Percentiles rank a stretch among this genome's conserved stretches.
These are phyloP conservation scores for Brachionus manjavacas DNA, from an alignment of 1,140 invertebrate species.

Conservation along the genomic window DNA sequence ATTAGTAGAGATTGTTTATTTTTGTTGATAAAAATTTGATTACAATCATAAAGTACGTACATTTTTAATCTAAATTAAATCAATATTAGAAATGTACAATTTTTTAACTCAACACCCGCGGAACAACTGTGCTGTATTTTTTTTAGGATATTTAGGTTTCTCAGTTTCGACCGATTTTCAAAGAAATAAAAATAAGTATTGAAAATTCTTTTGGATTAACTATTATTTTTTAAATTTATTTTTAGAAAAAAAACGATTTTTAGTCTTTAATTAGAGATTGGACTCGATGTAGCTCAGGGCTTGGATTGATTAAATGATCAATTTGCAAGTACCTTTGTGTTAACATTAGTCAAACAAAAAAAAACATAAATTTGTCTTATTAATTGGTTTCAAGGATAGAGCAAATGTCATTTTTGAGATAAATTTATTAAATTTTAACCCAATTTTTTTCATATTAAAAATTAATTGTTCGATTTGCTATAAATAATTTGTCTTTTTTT, in stretches of 20 bases:
- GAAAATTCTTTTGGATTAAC: too few relatives aligned
- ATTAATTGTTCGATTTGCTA: neutral
- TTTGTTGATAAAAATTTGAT: neutral
- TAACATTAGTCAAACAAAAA: neutral
- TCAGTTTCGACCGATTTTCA: too few relatives aligned
- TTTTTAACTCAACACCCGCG: neutral
- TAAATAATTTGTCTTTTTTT: neutral
- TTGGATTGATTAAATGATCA: neutral
- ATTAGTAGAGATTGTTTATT: neutral
- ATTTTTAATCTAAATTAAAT: neutral
- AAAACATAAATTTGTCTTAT: neutral
- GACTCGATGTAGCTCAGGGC: neutral
- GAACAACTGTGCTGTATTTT: neutral
- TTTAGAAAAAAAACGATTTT: neutral
- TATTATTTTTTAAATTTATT: too few relatives aligned
- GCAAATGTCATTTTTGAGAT: neutral
- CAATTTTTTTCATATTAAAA: neutral
- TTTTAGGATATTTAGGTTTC: neutral
- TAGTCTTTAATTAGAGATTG: neutral
- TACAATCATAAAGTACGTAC: neutral
- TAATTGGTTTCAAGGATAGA: neutral
- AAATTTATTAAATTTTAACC: neutral
- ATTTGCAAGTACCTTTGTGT: neutral
- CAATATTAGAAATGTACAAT: neutral
- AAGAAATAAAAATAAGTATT: too few relatives aligned